phyloP scores from a whole-genome alignment of 2,888 invertebrate genomes.

The Tyria jacobaeae region DNA sequence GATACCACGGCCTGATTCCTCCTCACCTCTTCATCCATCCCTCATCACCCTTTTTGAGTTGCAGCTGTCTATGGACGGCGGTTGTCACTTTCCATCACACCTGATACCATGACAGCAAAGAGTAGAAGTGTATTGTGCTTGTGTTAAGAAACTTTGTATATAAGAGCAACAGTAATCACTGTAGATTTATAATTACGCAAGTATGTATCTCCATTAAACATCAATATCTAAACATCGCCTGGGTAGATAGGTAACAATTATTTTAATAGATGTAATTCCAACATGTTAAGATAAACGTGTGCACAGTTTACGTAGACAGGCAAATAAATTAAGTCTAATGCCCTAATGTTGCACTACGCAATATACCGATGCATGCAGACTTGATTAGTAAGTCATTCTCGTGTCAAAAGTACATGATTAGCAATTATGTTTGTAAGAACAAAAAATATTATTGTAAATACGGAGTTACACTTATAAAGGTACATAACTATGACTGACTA shows the following conservation, averaged over 20 bases:
- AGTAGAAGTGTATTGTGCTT: no score
- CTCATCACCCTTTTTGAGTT: no score
- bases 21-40: no score
- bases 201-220: background rate
- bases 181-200: background rate
- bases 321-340: conserved; percentile 44
- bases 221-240: conserved; percentile 10
- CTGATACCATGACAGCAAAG: no score
- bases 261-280: conserved; percentile 45
- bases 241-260: conserved; percentile 33
- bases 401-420: conserved; percentile 24
- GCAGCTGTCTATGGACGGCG: no score
- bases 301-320: conserved; percentile 39
- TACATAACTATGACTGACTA: no score
- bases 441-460: conserved; percentile 1
- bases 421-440: background rate
- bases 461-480: no score
- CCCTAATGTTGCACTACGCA: conserved; percentile 13
- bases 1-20: no score
- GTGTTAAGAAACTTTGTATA: background rate
- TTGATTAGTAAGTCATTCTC: conserved; percentile 46
- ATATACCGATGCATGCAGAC: conserved; percentile 16
- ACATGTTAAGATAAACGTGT: conserved; percentile 31
- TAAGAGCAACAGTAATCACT: background rate
- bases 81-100: no score